Evolutionary conservation across 2,797 vertebrate species (phyloP).

Genomic region (Amblyraja radiata): DNA sequence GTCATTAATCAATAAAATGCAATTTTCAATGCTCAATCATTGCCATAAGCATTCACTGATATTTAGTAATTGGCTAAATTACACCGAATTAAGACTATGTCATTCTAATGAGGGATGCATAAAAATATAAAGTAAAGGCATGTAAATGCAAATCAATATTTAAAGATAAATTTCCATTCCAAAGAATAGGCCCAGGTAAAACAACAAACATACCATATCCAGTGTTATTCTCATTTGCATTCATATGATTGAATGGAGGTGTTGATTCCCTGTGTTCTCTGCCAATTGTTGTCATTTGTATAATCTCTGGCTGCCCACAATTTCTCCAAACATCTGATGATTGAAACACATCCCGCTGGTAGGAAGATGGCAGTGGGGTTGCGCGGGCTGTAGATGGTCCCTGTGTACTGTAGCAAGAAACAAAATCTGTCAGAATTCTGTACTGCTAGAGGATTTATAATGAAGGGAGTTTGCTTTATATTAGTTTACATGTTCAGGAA

Average conservation of each 20-base stretch:
- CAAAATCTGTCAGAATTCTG: background rate
- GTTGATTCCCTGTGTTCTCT: background rate
- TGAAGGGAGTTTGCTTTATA: background rate
- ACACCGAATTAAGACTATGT: background rate
- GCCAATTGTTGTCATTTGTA: constrained; percentile 48
- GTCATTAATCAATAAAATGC: too few species aligned
- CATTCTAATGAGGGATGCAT: background rate
- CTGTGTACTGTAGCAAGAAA: background rate
- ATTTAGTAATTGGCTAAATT: too few species aligned
- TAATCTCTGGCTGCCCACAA: constrained; percentile 39
- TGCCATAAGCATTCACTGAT: too few species aligned
- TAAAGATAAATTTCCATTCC: background rate
- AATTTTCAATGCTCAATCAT: too few species aligned
- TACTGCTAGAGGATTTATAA: background rate
- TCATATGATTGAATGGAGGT: constrained; percentile 22
- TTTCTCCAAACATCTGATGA: constrained; percentile 33
- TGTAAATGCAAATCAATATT: background rate
- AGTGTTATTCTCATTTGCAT: constrained; percentile 33
- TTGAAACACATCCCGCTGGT: constrained; percentile 39
- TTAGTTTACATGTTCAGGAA: too few species aligned
- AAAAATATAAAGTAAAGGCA: background rate
- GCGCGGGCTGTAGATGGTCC: constrained; percentile 38
- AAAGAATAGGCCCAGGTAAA: background rate
- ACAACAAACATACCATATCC: constrained; percentile 47
- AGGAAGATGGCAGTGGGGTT: constrained; percentile 36